Evolutionary conservation across 1,140 invertebrate genomes (phyloP).

Genomic region (Steinernema feltiae): DNA sequence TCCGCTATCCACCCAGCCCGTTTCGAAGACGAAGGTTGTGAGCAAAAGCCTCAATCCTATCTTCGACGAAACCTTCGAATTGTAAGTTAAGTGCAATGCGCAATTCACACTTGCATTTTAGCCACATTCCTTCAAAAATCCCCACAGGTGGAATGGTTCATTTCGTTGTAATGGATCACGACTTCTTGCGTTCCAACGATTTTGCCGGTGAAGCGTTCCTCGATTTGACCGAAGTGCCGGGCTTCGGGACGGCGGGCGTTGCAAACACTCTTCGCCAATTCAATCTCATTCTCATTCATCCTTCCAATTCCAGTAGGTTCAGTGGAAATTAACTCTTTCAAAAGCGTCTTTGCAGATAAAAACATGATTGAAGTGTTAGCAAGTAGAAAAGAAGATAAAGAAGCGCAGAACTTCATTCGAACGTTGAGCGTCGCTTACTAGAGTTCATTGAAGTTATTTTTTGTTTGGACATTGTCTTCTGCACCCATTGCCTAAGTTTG

Average conservation of each 20-base stretch:
- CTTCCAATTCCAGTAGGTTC: conserved; percentile 57
- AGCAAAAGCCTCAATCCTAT: conserved; percentile 87
- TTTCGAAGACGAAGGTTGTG: conserved; percentile 84
- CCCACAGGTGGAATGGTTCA: conserved; percentile 76
- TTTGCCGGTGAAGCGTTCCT: conserved; percentile 90
- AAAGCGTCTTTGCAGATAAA: conserved; percentile 66
- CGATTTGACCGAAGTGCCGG: conserved; percentile 65
- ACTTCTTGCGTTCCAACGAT: conserved; percentile 86
- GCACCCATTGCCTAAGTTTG: too few species aligned
- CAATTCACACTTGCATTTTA: conserved; percentile 60
- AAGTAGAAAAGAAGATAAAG: conserved; percentile 77
- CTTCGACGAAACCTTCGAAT: conserved; percentile 94
- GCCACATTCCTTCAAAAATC: conserved; percentile 73
- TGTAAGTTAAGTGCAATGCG: conserved; percentile 65
- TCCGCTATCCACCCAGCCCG: conserved; percentile 75
- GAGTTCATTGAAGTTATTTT: not conserved
- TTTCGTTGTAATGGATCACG: conserved; percentile 93
- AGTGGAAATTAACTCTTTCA: conserved; percentile 1
- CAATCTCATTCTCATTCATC: conserved; percentile 79
- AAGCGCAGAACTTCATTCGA: conserved; percentile 77
- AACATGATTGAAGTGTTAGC: conserved; percentile 71
- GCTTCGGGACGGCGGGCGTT: conserved; percentile 58
- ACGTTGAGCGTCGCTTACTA: conserved; percentile 39
- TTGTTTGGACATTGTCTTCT: not conserved
- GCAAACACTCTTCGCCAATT: conserved; percentile 69